Evolutionary conservation across 1,140 invertebrate genomes (phyloP), one percentile per base, ranked within the genome.

Genomic region (Laupala kohalensis): DNA sequence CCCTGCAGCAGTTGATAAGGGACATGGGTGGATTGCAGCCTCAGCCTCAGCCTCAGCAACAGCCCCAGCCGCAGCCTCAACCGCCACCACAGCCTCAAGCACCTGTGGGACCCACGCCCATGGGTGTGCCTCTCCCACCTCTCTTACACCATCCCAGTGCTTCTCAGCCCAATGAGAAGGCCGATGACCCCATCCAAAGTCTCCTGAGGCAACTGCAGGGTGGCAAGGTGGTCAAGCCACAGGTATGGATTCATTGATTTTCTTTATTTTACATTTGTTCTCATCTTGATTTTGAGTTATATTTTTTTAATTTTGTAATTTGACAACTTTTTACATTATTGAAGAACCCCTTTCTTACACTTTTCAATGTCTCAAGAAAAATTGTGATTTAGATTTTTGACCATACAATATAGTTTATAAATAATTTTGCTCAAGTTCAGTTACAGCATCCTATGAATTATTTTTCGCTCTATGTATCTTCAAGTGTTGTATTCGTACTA

Each of bases 1-100:
- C 83, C 9, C 76, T 86, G 37, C 84, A 84, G 69, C 82, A 85
- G 23, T 73, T 84, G 6, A 82, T 84, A 26, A 82, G 82, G 66
- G 83, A 83, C 68, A 83, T 85, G 80, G 80, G 79, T 65, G 79
- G 80, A 62, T 53, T 53, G 29, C 67, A 27, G 29, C 15, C n/a
- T n/a, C n/a, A 68, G n/a, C 28, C 67, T 68, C 15, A n/a, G n/a
- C n/a, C n/a, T n/a, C 76, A 83, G 67, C 82, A 82, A 71, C 37
- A 62, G 37, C 37, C 9, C 9, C 65, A 66, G 65, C 65, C 12
- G 5, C 25, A 24, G 15, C 4, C 25, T 26, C 12, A 26, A 24
- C 25, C 13, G 4, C 19, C 65, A 68, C 67, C 25, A 29, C 15
- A 68, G n/a, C 28, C 67, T 68, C 15, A 9, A 24, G 13, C 67